Evolutionary conservation across 2,888 invertebrate genomes (phyloP).

Genomic region (Dryobota labecula): DNA sequence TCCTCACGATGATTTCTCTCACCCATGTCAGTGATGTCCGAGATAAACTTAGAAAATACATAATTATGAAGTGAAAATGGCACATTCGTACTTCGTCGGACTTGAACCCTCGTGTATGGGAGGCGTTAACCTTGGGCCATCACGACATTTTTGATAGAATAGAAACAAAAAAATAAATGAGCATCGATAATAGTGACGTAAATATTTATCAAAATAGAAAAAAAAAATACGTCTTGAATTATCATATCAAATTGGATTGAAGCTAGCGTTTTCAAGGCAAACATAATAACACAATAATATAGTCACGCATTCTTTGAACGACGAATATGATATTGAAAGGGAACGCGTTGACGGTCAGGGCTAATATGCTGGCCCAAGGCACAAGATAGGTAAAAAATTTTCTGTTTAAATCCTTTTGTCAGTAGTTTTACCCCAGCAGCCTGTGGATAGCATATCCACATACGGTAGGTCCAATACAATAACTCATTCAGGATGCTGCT

Average conservation of each 20-base stretch:
- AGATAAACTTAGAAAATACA: background rate
- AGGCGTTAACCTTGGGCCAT: background rate
- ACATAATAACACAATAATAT: too few species aligned
- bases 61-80: background rate
- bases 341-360: too few species aligned
- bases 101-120: background rate
- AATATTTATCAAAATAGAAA: constrained; percentile 9
- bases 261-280: constrained; percentile 15
- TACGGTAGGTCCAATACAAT: too few species aligned
- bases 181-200: background rate
- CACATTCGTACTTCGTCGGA: background rate
- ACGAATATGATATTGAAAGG: too few species aligned
- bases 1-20: too few species aligned
- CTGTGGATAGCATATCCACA: too few species aligned
- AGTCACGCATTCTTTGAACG: too few species aligned
- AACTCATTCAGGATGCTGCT: too few species aligned
- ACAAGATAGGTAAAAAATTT: too few species aligned
- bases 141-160: background rate
- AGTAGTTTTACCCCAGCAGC: too few species aligned
- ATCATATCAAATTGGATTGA: constrained; percentile 33
- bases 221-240: background rate
- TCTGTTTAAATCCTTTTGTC: too few species aligned
- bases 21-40: background rate
- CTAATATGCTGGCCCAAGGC: too few species aligned
- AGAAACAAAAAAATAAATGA: background rate